Evolutionary conservation across 2,113 vertebrate genomes (phyloP).

Genomic region (Clarias macrocephalus): DNA sequence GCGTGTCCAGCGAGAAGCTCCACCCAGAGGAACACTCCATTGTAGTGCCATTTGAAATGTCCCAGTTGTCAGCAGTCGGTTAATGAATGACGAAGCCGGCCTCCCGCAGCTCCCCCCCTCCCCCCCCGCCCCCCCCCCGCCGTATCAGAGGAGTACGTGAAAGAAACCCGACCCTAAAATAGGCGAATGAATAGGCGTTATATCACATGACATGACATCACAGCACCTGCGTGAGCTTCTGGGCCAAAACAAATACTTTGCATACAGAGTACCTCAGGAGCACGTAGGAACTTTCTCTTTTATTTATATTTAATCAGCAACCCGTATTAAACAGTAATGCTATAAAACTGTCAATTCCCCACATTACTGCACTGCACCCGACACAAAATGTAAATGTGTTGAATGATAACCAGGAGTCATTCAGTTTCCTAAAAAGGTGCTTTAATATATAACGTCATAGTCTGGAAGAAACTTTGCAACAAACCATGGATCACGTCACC

Average conservation of each 20-base stretch:
- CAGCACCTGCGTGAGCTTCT: background rate
- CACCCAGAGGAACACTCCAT: conserved; percentile 13
- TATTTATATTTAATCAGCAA: background rate
- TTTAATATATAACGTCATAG: conserved; percentile 73
- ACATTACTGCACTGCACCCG: background rate
- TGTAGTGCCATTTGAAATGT: background rate
- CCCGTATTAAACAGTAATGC: background rate
- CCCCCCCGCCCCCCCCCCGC: background rate
- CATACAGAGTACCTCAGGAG: background rate
- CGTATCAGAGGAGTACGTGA: background rate
- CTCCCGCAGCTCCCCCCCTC: background rate
- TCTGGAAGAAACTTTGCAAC: conserved; percentile 56
- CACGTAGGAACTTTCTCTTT: background rate
- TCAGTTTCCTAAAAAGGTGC: conserved; percentile 64
- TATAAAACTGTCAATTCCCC: background rate
- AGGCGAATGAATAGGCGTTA: background rate
- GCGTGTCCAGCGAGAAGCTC: background rate
- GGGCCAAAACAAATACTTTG: background rate
- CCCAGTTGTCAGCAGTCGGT: conserved; percentile 9
- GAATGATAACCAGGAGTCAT: background rate
- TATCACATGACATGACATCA: too few species aligned
- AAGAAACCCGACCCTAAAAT: background rate
- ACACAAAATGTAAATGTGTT: background rate
- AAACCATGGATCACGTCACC: conserved; percentile 56
- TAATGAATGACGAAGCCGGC: conserved; percentile 18